Percentiles rank a stretch among this genome's conserved stretches.
Conservation (phyloP, 2,888 invertebrate species). For the Mythimna lalbum region DNA sequence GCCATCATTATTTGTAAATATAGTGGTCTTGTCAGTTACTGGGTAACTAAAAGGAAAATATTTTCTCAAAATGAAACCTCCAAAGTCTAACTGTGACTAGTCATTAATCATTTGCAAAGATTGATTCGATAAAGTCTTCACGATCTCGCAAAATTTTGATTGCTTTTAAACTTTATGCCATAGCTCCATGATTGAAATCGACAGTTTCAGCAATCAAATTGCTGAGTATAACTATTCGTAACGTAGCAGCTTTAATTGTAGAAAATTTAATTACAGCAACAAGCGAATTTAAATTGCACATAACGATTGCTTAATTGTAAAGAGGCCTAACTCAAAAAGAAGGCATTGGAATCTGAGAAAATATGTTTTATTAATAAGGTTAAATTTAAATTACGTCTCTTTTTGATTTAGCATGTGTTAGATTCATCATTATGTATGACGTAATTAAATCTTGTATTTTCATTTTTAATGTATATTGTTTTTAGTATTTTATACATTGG, state of each 20-base stretch:
- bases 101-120: background rate
- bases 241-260: background rate
- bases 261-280: background rate
- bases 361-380: too few species aligned
- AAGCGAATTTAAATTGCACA: background rate
- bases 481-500: too few species aligned
- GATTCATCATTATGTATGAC: too few species aligned
- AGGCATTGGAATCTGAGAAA: too few species aligned
- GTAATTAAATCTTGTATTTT: too few species aligned
- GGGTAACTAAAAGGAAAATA: background rate
- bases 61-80: background rate
- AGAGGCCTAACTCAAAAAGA: too few species aligned
- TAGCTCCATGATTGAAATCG: slow-evolving; percentile 4
- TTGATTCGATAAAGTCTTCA: background rate
- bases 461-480: too few species aligned
- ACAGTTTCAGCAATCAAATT: background rate
- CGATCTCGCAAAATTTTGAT: background rate
- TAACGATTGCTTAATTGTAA: too few species aligned
- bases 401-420: too few species aligned
- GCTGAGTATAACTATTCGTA: background rate
- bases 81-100: background rate
- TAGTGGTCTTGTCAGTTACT: background rate
- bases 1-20: too few species aligned
- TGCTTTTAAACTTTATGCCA: background rate
- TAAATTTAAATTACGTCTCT: too few species aligned